These are phyloP conservation scores for Mus minutoides DNA, from an alignment of 2,797 vertebrate genomes.

Conservation along the genomic window DNA sequence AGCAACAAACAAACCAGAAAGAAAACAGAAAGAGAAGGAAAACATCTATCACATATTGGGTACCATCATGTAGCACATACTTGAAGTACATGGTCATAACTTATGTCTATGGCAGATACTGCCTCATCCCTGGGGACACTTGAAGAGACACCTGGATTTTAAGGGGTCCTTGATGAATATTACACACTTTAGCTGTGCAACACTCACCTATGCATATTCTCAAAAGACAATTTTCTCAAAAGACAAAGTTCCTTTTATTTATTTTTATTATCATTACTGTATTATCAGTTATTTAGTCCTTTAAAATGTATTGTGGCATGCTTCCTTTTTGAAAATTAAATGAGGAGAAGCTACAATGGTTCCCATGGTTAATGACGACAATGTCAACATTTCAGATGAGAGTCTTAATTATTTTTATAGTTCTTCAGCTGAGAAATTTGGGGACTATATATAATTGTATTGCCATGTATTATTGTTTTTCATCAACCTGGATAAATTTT, in stretches of 20 bases:
- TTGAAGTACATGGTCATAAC: neutral
- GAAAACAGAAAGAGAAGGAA: neutral
- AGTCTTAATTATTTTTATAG: neutral
- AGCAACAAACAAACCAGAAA: neutral
- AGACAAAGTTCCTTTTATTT: neutral
- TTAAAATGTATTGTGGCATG: neutral
- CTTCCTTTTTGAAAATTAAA: conserved; percentile 32
- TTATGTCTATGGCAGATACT: neutral
- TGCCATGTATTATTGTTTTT: conserved; percentile 36
- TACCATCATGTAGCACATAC: neutral
- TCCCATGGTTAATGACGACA: neutral
- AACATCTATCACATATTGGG: neutral
- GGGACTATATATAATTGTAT: neutral
- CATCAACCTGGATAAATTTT: conserved; percentile 37
- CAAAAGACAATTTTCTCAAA: neutral
- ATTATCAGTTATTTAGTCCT: neutral
- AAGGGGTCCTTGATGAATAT: conserved; percentile 3
- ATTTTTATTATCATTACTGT: neutral
- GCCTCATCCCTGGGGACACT: neutral
- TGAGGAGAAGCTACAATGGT: neutral
- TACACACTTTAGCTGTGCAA: neutral
- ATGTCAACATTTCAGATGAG: conserved; percentile 1
- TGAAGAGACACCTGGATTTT: neutral
- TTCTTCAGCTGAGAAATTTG: neutral
- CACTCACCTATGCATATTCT: conserved; percentile 20